phyloP scores from a whole-genome alignment of 2,888 invertebrate genomes.

The Stenodera caucasica region DNA sequence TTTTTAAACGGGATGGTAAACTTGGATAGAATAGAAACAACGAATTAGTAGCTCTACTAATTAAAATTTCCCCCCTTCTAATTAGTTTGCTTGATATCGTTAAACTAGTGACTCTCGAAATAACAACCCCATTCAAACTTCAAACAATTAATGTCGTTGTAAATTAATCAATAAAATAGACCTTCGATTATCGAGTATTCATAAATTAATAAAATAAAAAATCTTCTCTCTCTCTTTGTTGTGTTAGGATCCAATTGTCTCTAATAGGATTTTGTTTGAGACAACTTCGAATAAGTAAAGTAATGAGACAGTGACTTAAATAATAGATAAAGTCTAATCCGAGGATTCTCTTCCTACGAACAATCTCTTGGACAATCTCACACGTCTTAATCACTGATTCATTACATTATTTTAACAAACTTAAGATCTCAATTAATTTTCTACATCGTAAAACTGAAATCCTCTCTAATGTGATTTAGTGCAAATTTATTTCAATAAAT shows the following conservation, averaged over 20 bases:
- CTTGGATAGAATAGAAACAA: too few relatives aligned
- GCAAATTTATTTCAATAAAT: conserved; percentile 25
- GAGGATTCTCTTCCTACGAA: neutral
- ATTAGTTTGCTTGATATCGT: too few relatives aligned
- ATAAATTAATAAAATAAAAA: too few relatives aligned
- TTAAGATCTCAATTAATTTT: neutral
- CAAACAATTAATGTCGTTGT: conserved; percentile 2
- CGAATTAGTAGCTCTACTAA: neutral
- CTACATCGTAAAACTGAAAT: too few relatives aligned
- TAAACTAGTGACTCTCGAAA: neutral
- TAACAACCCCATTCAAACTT: neutral
- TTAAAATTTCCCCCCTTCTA: too few relatives aligned
- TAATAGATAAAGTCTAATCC: conserved; percentile 1
- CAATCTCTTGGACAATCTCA: neutral
- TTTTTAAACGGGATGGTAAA: too few relatives aligned
- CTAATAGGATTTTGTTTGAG: neutral
- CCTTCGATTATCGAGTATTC: too few relatives aligned
- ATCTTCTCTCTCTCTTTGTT: too few relatives aligned
- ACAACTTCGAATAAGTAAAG: neutral
- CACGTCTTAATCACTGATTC: conserved; percentile 1
- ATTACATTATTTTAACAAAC: neutral
- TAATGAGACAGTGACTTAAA: conserved; percentile 1
- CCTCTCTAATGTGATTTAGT: too few relatives aligned
- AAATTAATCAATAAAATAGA: too few relatives aligned
- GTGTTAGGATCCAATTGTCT: neutral